phyloP scores from a whole-genome alignment of 2,888 invertebrate genomes.

The Shargacucullia verbasci region DNA sequence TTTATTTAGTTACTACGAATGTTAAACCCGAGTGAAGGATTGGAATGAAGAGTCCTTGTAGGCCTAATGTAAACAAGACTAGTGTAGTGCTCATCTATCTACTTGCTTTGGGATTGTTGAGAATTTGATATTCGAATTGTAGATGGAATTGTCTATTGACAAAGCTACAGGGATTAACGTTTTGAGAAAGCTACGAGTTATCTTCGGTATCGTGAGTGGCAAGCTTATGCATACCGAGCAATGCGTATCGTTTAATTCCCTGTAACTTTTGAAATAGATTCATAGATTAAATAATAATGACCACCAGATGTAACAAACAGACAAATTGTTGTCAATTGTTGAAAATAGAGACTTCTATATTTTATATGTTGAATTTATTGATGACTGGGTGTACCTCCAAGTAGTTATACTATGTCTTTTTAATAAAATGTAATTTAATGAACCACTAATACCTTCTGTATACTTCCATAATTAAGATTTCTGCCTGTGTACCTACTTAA shows the following conservation, averaged over 20 bases:
- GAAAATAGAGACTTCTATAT: conserved; percentile 65
- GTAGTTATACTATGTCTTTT: conserved; percentile 26
- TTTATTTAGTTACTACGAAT: conserved; percentile 75
- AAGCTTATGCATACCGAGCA: background rate
- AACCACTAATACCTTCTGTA: conserved; percentile 44
- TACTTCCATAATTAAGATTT: conserved; percentile 36
- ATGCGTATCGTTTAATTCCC: conserved; percentile 16
- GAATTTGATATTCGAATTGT: conserved; percentile 36
- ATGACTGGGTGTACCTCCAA: conserved; percentile 56
- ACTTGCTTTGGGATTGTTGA: conserved; percentile 48
- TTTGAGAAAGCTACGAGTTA: background rate
- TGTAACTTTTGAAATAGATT: conserved; percentile 46
- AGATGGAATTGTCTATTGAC: conserved; percentile 34
- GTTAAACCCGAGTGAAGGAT: conserved; percentile 55
- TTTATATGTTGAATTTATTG: conserved; percentile 67
- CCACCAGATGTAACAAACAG: conserved; percentile 66
- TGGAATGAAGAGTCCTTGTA: conserved; percentile 61
- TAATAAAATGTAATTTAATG: conserved; percentile 25
- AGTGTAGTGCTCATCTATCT: conserved; percentile 51
- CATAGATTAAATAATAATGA: conserved; percentile 45
- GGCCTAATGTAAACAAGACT: conserved; percentile 63
- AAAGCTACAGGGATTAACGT: conserved; percentile 26
- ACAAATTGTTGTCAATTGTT: conserved; percentile 81
- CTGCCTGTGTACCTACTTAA: conserved; percentile 14
- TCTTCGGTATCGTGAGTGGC: background rate